Conservation (phyloP, 2,797 vertebrate genomes). For the Eptatretus atami region DNA sequence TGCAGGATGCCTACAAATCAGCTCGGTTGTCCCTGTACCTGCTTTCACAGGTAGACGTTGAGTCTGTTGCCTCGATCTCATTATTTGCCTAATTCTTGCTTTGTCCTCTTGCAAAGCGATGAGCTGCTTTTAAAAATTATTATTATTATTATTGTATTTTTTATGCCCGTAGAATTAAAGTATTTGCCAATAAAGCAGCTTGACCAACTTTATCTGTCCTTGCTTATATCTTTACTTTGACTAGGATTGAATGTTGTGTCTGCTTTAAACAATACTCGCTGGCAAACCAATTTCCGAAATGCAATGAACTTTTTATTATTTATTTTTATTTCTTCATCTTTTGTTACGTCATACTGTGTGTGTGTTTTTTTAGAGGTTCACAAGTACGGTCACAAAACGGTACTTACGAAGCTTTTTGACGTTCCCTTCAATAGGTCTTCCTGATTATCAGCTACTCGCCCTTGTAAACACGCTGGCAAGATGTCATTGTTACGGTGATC, state of each 20-base stretch:
- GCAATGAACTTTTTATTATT: neutral
- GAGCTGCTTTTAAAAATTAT: too few species aligned
- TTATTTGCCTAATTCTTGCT: too few species aligned
- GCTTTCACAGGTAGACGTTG: constrained; percentile 46
- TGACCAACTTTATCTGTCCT: too few species aligned
- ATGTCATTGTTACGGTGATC: constrained; percentile 70
- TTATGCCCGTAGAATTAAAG: too few species aligned
- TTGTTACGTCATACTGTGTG: too few species aligned
- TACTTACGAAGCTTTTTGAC: too few species aligned
- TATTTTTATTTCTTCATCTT: neutral
- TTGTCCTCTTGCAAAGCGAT: too few species aligned
- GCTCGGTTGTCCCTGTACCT: constrained; percentile 68
- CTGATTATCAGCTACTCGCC: constrained; percentile 77
- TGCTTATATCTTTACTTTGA: neutral
- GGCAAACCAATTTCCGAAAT: constrained; percentile 2
- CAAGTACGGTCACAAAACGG: too few species aligned
- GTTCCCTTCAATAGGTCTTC: constrained; percentile 36
- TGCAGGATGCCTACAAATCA: constrained; percentile 51
- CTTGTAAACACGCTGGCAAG: constrained; percentile 60
- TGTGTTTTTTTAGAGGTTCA: too few species aligned
- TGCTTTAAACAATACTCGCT: constrained; percentile 1
- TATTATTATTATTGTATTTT: too few species aligned
- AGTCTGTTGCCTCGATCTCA: too few species aligned
- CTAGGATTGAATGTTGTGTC: neutral
- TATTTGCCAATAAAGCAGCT: too few species aligned